Conservation (phyloP, 2,113 vertebrate species). For the Setophaga petechia region DNA sequence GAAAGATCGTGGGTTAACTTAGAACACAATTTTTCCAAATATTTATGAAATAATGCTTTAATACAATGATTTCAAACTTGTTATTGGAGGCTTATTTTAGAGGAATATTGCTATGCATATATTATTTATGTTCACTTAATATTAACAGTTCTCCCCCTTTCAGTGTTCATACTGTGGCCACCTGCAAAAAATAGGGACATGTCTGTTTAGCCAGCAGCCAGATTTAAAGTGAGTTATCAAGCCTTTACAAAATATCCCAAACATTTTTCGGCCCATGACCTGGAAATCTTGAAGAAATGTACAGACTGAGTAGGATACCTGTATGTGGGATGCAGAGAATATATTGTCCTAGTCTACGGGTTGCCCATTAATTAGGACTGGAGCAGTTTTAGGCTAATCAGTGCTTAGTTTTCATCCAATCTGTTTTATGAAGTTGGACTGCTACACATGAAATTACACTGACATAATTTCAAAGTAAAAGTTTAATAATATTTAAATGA, state of each 20-base stretch:
- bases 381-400: background rate
- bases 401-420: background rate
- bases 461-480: background rate
- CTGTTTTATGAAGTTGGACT: slow-evolving; percentile 8
- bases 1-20: background rate
- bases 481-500: slow-evolving; percentile 12
- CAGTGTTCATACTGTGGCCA: background rate
- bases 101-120: background rate
- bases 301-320: background rate
- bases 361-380: background rate
- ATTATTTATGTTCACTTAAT: background rate
- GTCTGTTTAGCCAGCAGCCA: background rate
- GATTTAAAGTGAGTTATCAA: background rate
- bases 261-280: background rate
- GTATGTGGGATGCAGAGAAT: background rate
- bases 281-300: background rate
- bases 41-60: background rate
- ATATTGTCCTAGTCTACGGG: background rate
- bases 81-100: background rate
- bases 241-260: background rate
- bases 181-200: background rate
- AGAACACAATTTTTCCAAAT: background rate
- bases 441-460: background rate
- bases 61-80: background rate
- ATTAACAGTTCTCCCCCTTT: background rate